Percentiles rank a stretch among this genome's conserved stretches.
phyloP scores from a whole-genome alignment of 2,888 invertebrate genomes.

The Lingula anatina region DNA sequence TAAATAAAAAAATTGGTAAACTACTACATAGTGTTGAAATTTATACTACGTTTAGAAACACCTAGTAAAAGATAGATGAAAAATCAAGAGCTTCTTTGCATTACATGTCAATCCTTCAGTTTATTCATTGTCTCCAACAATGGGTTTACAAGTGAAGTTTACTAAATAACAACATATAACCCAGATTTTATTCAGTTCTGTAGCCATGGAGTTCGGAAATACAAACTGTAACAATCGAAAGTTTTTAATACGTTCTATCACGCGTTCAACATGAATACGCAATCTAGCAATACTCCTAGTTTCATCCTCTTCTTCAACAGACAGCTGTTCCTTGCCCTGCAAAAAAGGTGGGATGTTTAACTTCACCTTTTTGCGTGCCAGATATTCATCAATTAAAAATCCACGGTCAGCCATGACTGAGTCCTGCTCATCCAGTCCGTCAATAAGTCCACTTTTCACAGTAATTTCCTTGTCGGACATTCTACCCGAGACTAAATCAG shows the following conservation, averaged over 20 bases:
- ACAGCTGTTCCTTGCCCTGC: slow-evolving; percentile 3
- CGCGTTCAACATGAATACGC: slow-evolving; percentile 7
- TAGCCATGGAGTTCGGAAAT: slow-evolving; percentile 6
- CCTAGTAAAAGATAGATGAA: no score
- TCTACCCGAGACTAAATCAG: slow-evolving; percentile 5
- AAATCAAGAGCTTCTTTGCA: no score
- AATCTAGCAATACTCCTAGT: slow-evolving; percentile 1
- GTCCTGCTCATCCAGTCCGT: slow-evolving; percentile 8
- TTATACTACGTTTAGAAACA: no score
- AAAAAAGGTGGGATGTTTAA: slow-evolving; percentile 11
- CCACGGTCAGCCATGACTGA: slow-evolving; percentile 12
- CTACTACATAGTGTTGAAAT: no score
- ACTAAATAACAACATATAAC: slow-evolving; percentile 6
- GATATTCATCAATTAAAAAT: slow-evolving; percentile 7
- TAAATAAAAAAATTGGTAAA: no score
- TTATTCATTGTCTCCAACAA: not conserved
- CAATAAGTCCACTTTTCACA: slow-evolving; percentile 1
- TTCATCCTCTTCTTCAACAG: slow-evolving; percentile 2
- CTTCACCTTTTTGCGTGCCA: slow-evolving; percentile 3
- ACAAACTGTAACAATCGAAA: slow-evolving; percentile 7
- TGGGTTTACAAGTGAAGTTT: not conserved
- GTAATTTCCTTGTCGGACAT: slow-evolving; percentile 12
- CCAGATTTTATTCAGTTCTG: slow-evolving; percentile 7
- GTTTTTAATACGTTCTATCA: slow-evolving; percentile 6
- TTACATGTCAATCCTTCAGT: no score